Base-by-base conservation (phyloP, 64 coral and sea anemone genomes). In the Porites lutea region DNA sequence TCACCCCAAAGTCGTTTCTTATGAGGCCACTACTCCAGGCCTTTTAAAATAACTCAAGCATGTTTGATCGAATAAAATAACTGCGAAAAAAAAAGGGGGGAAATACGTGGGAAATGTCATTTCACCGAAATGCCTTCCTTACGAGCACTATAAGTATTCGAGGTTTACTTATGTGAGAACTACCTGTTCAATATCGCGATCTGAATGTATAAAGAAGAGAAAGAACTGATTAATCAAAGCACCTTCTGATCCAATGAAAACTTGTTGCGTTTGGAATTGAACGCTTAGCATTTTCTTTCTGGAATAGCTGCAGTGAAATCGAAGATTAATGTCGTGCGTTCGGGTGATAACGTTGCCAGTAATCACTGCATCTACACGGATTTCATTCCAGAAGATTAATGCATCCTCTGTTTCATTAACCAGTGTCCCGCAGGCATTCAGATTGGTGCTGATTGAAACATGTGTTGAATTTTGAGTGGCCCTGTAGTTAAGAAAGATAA, bases 221-320 rank as follows among this genome's bases (percentile, higher is more conserved):
- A 65, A 65, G 0, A 9, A 65, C 2, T 4, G 18, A 22, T 71
- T 6, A 18, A 0, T 37, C 27, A 37, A 37, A 37, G 27, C 45
- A 81, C 78, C 58, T 81, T 81, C 78, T 10, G 12, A 2, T 8
- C 78, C 78, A 46, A 60, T 14, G 21, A 15, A 45, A 37, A 81
- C 15, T 2, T 37, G 44, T 15, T 46, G 55, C 1, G 78, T 55
- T 61, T 20, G 23, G 78, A 81, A 81, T 12, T 12, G 2, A 3
- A 81, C 13, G n/a, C 53, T 81, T 6, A 81, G 20, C 23, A 64
- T 6, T 5, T 4, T 43, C 58, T 45, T 27, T 58, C 69, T 94
- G 59, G 92, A 94, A 18, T 89, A 94, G 21, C 64, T 58, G 72
- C 92, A 94, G 57, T 89, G 90, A 47, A 94, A 94, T 83, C 78